phyloP scores from a whole-genome alignment of 2,888 invertebrate species.

The Steinernema carpocapsae region DNA sequence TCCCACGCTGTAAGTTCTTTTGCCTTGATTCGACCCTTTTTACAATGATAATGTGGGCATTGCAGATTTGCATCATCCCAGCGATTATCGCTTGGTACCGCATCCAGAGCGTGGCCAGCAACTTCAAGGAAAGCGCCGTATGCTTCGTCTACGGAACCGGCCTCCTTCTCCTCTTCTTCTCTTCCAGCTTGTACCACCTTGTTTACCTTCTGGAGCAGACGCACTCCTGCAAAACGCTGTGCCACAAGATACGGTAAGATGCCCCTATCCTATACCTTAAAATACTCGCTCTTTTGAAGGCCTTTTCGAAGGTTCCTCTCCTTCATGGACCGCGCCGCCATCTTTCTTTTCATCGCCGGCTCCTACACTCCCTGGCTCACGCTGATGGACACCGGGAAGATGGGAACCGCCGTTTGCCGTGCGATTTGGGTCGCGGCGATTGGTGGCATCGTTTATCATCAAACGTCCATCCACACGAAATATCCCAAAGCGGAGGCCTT shows the following conservation, averaged over 20 bases:
- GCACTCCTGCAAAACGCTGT: conserved; percentile 23
- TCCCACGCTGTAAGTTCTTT: conserved; percentile 35
- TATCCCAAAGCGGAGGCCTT: conserved; percentile 9
- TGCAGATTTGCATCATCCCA: conserved; percentile 35
- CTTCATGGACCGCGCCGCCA: conserved; percentile 34
- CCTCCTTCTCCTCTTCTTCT: conserved; percentile 31
- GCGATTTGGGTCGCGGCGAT: conserved; percentile 36
- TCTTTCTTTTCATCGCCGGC: conserved; percentile 38
- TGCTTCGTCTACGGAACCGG: conserved; percentile 31
- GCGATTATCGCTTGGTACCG: conserved; percentile 34
- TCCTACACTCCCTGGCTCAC: conserved; percentile 39
- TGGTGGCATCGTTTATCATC: conserved; percentile 28
- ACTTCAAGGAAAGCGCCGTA: conserved; percentile 28
- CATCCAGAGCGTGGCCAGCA: conserved; percentile 19
- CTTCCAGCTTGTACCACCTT: conserved; percentile 36
- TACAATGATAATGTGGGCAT: too few species aligned
- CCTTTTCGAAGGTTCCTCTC: conserved; percentile 30
- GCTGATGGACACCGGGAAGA: conserved; percentile 33
- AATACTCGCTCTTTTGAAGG: not conserved
- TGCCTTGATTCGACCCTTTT: too few species aligned
- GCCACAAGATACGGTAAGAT: conserved; percentile 26
- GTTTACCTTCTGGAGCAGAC: conserved; percentile 33
- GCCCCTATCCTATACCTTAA: not conserved
- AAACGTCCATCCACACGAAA: not conserved
- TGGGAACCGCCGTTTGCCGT: conserved; percentile 20